Evolutionary conservation across 2,797 vertebrate species (phyloP).

Genomic region (Podargus strigoides): DNA sequence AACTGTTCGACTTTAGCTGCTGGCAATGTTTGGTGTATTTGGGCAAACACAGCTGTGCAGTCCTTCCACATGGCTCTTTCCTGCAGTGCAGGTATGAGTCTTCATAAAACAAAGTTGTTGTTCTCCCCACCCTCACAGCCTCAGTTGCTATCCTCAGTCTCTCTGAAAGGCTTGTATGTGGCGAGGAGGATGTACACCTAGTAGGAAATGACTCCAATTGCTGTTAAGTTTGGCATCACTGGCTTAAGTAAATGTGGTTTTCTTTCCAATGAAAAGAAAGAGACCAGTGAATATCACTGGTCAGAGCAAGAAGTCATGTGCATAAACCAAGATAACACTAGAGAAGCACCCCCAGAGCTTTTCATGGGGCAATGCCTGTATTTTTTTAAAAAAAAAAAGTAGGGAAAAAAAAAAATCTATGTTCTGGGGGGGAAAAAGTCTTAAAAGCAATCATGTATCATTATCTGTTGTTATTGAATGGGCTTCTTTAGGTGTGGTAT

Average conservation of each 20-base stretch:
- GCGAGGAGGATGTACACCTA: background rate
- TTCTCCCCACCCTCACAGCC: background rate
- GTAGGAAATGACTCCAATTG: background rate
- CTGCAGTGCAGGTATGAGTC: background rate
- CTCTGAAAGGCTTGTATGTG: background rate
- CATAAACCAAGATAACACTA: background rate
- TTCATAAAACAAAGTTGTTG: background rate
- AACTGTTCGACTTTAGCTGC: background rate
- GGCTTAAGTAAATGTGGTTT: background rate
- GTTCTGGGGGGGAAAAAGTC: background rate
- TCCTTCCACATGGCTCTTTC: background rate
- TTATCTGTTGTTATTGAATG: background rate
- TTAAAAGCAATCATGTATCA: background rate
- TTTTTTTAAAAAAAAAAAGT: background rate
- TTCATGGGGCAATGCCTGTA: background rate
- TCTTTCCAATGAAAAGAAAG: background rate
- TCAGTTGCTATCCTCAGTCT: background rate
- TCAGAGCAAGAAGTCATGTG: background rate
- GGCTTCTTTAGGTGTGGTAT: background rate
- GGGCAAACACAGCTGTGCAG: background rate
- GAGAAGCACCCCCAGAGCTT: background rate
- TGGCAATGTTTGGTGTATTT: background rate
- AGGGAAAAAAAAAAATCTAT: too few relatives aligned
- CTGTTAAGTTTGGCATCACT: background rate
- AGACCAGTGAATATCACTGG: background rate